Conservation (phyloP, 2,797 vertebrate species). For the Chelmon rostratus region DNA sequence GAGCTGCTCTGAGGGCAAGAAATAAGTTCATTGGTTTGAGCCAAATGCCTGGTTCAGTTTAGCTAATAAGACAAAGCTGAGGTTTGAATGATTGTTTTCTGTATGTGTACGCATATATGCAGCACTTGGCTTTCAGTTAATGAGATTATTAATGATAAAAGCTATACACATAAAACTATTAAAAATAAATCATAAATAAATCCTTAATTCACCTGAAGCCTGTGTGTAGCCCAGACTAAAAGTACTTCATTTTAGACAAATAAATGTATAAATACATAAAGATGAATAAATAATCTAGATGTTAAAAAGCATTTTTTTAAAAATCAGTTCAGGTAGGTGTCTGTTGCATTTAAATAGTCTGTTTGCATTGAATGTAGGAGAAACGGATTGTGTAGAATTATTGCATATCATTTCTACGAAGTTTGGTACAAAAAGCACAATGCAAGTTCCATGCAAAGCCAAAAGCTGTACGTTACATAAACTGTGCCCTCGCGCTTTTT, state of each 20-base stretch:
- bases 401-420: not conserved
- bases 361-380: no score
- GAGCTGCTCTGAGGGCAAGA: constrained; percentile 4
- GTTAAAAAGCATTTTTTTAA: no score
- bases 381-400: no score
- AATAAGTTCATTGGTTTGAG: not conserved
- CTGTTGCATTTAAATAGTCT: no score
- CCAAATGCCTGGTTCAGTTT: not conserved
- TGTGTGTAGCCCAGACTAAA: no score
- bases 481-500: not conserved
- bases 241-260: no score
- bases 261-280: no score
- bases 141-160: not conserved
- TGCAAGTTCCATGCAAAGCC: not conserved
- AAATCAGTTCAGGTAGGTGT: no score
- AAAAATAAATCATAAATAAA: not conserved
- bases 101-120: not conserved
- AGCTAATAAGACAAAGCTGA: not conserved
- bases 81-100: not conserved
- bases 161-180: not conserved
- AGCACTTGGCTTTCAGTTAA: not conserved
- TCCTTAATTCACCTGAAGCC: no score
- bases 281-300: no score
- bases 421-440: not conserved
- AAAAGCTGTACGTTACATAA: constrained; percentile 1